Evolutionary conservation across 2,888 invertebrate genomes (phyloP).

Genomic region (Dryadula phaetusa): DNA sequence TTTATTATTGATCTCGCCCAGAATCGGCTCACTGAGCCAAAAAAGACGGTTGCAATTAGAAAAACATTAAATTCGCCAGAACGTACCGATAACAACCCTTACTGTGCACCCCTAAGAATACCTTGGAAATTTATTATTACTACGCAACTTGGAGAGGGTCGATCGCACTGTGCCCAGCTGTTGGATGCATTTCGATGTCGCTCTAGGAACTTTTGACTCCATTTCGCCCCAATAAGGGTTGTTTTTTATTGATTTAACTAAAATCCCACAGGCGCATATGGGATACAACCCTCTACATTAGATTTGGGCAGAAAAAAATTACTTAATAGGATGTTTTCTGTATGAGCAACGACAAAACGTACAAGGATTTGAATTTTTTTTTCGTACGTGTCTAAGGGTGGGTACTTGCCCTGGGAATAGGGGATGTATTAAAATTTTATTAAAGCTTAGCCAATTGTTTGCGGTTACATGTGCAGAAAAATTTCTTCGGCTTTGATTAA

Average conservation of each 20-base stretch:
- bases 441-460: slow-evolving; percentile 37
- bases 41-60: slow-evolving; percentile 50
- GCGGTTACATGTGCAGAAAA: slow-evolving; percentile 39
- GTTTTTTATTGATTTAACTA: slow-evolving; percentile 46
- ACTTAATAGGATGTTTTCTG: slow-evolving; percentile 82
- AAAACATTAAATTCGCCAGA: slow-evolving; percentile 51
- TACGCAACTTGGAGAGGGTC: slow-evolving; percentile 75
- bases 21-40: slow-evolving; percentile 46
- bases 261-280: slow-evolving; percentile 77
- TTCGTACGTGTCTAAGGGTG: slow-evolving; percentile 51
- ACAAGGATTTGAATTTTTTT: slow-evolving; percentile 59
- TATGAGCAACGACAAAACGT: slow-evolving; percentile 66
- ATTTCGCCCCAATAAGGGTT: slow-evolving; percentile 47
- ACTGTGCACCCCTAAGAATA: slow-evolving; percentile 63
- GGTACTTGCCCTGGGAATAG: slow-evolving; percentile 48
- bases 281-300: slow-evolving; percentile 78
- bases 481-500: slow-evolving; percentile 9
- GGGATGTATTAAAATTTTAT: slow-evolving; percentile 48
- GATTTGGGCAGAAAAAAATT: slow-evolving; percentile 79
- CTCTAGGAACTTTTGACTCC: slow-evolving; percentile 46
- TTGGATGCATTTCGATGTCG: slow-evolving; percentile 49
- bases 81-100: slow-evolving; percentile 72
- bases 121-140: slow-evolving; percentile 81
- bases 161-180: slow-evolving; percentile 74
- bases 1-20: slow-evolving; percentile 36